These are phyloP conservation scores for Spinibarbus caldwelli DNA, from an alignment of 2,797 vertebrate species.

Conservation along the genomic window DNA sequence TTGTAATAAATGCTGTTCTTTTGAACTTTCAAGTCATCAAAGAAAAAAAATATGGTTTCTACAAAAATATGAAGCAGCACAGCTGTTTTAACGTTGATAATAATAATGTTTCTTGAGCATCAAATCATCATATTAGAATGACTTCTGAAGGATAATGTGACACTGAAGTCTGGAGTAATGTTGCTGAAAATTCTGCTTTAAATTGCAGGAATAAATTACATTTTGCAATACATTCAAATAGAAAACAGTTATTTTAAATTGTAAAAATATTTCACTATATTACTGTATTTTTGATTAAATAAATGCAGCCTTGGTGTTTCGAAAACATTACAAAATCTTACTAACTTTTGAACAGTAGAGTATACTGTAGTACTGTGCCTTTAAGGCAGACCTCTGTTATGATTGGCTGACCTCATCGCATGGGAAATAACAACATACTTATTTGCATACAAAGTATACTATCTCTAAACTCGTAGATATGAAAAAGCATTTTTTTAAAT, in stretches of 20 bases:
- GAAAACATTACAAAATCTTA: no score
- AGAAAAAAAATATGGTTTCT: not conserved
- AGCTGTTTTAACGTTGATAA: not conserved
- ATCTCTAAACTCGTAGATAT: not conserved
- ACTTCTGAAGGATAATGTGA: no score
- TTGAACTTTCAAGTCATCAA: not conserved
- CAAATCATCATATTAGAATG: no score
- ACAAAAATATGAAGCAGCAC: not conserved
- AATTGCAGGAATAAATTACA: no score
- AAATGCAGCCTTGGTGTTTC: not conserved
- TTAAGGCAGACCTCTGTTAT: not conserved
- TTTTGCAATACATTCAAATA: no score
- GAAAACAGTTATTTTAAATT: no score
- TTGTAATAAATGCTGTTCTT: no score
- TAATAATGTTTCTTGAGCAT: not conserved
- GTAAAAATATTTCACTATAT: no score
- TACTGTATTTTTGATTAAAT: not conserved
- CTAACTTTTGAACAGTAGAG: not conserved
- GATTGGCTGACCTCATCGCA: not conserved
- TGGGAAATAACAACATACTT: not conserved
- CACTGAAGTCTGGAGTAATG: no score
- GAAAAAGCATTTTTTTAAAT: not conserved
- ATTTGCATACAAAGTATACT: no score
- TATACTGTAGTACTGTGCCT: not conserved
- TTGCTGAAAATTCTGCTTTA: no score